Percentiles rank a stretch among this genome's conserved stretches.
Conservation (phyloP, 1,140 invertebrate species). For the Drosophila lowei region DNA sequence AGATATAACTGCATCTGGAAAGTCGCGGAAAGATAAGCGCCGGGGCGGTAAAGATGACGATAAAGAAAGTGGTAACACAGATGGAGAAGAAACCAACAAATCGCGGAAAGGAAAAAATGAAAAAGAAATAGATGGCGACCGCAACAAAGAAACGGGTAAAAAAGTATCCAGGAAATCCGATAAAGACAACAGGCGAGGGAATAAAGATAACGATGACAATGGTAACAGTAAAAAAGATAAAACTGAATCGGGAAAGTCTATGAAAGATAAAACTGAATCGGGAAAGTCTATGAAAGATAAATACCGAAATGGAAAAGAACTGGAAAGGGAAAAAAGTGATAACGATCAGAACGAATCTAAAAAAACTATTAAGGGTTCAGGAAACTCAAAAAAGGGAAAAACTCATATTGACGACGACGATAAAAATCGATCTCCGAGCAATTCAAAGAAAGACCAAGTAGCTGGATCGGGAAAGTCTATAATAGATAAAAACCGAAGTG, state of each 20-base stretch:
- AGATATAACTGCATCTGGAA: background rate
- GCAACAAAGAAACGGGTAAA: background rate
- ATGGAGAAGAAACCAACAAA: background rate
- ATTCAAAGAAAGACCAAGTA: too few species aligned
- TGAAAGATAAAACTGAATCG: background rate
- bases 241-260: background rate
- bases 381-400: background rate
- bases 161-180: background rate
- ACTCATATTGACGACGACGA: background rate
- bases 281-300: background rate
- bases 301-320: background rate
- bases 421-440: too few species aligned
- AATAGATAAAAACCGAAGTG: background rate
- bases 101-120: background rate
- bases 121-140: too few species aligned
- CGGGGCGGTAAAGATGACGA: background rate
- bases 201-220: slow-evolving; percentile 1
- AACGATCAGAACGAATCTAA: too few species aligned
- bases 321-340: background rate
- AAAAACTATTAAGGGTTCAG: too few species aligned
- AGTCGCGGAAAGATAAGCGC: background rate
- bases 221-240: background rate
- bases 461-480: too few species aligned
- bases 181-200: background rate
- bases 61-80: background rate